Conservation (phyloP, 2,113 vertebrate species). For the Hemichromis elongatus region DNA sequence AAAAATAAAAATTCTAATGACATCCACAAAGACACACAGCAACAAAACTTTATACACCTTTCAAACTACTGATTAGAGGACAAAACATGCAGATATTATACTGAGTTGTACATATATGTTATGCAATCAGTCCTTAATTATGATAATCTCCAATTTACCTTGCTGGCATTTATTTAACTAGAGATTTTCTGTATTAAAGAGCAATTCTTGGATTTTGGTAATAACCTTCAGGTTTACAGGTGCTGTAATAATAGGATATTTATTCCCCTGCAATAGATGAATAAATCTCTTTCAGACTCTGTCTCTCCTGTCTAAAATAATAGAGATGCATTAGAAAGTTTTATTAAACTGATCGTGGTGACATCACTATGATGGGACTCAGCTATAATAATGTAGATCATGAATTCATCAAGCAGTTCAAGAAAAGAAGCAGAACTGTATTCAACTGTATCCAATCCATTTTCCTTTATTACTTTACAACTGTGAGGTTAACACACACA, state of each 20-base stretch:
- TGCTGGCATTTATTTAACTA: not conserved
- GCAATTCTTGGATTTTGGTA: not conserved
- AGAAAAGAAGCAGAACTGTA: not conserved
- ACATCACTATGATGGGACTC: not conserved
- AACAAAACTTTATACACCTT: not conserved
- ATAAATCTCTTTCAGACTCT: not conserved
- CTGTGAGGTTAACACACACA: not conserved
- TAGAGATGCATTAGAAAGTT: not conserved
- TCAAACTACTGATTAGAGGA: not conserved
- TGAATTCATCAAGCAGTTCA: not conserved
- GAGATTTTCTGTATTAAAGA: not conserved
- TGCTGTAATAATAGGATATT: not conserved
- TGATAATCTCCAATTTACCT: not conserved
- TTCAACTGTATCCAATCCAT: not conserved
- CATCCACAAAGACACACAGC: not conserved
- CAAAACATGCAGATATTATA: not conserved
- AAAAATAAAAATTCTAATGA: no score
- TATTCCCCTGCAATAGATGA: not conserved
- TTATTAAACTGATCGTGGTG: not conserved
- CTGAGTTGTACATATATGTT: not conserved
- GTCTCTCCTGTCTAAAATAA: not conserved
- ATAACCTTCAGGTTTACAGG: not conserved
- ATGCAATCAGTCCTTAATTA: not conserved
- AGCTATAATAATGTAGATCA: no score
- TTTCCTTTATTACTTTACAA: not conserved